Base-by-base conservation (phyloP, 2,888 invertebrate genomes). In the Apamea anceps region DNA sequence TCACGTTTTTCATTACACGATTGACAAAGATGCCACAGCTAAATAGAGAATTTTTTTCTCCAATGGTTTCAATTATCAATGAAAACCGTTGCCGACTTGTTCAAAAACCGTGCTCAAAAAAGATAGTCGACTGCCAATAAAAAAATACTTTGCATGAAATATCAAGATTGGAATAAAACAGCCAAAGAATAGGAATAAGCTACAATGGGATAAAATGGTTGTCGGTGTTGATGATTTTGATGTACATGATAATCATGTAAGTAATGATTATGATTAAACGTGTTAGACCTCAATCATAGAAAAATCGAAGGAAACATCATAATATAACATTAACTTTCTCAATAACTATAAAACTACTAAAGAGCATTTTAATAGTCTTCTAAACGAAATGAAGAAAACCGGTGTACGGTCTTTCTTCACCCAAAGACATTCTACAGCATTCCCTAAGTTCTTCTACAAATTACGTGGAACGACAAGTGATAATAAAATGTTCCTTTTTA, bases 311-410 rank as follows among this genome's bases (percentile, higher is more conserved):
- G n/a, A 57, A 42, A 21, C 0, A 13, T 60, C 45, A 15, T 10
- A 21, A n/a, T 1, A 18, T 68, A n/a, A 32, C 32, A 18, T 21
- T 25, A 37, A 62, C 15, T 37, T 68, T 77, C 62, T 15, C 6
- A 57, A 13, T 57, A 48, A 37, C 25, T 18, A 62, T 83, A 62
- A 67, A 77, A 62, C 77, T 54, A 37, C 45, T 76, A 45, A 48
- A 45, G 13, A 68, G 28, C 42, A 37, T 25, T 15, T 28, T 77
- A 60, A 37, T 68, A 63, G 84, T 48, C 21, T 57, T 77, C 15
- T 68, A 42, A 65, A 70, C 28, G 32, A 65, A 84, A 70, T 84
- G 25, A 57, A 84, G 62, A 70, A 70, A 84, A 81, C 68, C 48
- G 37, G 54, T 63, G 3, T 28, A 65, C 4, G 63, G 62, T 48